Percentiles rank a stretch among this genome's conserved stretches.
phyloP scores from a whole-genome alignment of 1,140 invertebrate species.

The Whitmania pigra region DNA sequence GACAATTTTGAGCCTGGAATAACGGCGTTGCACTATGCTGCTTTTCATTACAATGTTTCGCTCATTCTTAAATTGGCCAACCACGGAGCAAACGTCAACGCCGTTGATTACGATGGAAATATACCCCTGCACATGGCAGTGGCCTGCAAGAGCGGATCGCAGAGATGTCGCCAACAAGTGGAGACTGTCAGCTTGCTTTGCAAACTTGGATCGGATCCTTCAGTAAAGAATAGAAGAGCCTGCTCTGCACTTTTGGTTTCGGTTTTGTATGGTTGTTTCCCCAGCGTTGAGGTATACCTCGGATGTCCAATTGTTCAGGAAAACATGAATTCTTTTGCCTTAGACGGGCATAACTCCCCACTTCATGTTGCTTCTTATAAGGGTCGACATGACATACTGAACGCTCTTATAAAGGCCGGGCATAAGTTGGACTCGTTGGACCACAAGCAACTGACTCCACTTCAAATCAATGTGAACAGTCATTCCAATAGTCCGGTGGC shows the following conservation, averaged over 20 bases:
- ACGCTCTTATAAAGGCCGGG: conserved; percentile 15
- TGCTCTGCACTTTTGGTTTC: conserved; percentile 15
- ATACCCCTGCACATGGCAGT: conserved; percentile 20
- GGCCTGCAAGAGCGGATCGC: neutral
- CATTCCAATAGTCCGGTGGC: conserved; percentile 17
- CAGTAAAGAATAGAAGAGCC: conserved; percentile 7
- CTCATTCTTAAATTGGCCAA: conserved; percentile 10
- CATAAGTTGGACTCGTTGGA: conserved; percentile 16
- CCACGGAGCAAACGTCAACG: conserved; percentile 14
- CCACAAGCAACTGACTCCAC: conserved; percentile 15
- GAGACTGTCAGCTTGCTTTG: conserved; percentile 13
- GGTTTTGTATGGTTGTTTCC: conserved; percentile 14
- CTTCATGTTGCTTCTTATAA: conserved; percentile 22
- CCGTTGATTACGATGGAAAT: conserved; percentile 13
- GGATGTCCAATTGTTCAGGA: too few species aligned
- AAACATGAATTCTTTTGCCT: too few species aligned
- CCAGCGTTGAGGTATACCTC: conserved; percentile 9
- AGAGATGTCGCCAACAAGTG: conserved; percentile 12
- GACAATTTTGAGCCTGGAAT: conserved; percentile 11
- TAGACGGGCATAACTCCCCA: conserved; percentile 12
- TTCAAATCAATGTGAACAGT: conserved; percentile 19
- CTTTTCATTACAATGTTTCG: conserved; percentile 7
- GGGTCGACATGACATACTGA: conserved; percentile 13
- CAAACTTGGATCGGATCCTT: conserved; percentile 10
- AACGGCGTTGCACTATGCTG: conserved; percentile 20